Evolutionary conservation across 1,140 invertebrate species (phyloP).

Genomic region (Asobara japonica): DNA sequence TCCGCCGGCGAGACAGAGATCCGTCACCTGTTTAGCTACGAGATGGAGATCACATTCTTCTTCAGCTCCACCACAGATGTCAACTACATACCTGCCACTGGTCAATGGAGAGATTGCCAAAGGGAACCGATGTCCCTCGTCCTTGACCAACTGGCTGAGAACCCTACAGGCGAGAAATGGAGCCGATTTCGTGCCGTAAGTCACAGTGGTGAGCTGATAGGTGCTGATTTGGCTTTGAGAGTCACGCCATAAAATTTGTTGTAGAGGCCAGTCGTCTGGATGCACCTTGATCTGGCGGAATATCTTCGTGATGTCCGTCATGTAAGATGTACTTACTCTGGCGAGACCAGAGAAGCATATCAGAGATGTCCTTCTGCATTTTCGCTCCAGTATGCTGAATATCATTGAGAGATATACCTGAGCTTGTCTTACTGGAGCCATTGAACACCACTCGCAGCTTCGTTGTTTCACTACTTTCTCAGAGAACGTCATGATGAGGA

Average conservation of each 20-base stretch:
- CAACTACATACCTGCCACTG: conserved; percentile 24
- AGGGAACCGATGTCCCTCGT: background rate
- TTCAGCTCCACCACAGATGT: conserved; percentile 29
- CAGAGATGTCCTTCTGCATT: background rate
- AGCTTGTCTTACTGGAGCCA: too few relatives aligned
- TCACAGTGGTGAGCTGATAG: too few relatives aligned
- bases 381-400: too few relatives aligned
- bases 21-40: background rate
- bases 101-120: background rate
- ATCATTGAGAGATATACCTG: too few relatives aligned
- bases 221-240: too few relatives aligned
- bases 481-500: background rate
- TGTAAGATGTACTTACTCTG: conserved; percentile 8
- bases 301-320: conserved; percentile 38
- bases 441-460: too few relatives aligned
- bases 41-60: background rate
- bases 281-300: conserved; percentile 35
- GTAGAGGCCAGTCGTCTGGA: conserved; percentile 35
- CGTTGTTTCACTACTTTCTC: too few relatives aligned
- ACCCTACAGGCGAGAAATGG: too few relatives aligned
- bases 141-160: conserved; percentile 9
- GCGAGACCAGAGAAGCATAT: background rate
- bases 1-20: conserved; percentile 10
- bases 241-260: conserved; percentile 56
- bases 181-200: too few relatives aligned